phyloP scores from a whole-genome alignment of 2,888 invertebrate genomes.

The Drosophila subsilvestris region DNA sequence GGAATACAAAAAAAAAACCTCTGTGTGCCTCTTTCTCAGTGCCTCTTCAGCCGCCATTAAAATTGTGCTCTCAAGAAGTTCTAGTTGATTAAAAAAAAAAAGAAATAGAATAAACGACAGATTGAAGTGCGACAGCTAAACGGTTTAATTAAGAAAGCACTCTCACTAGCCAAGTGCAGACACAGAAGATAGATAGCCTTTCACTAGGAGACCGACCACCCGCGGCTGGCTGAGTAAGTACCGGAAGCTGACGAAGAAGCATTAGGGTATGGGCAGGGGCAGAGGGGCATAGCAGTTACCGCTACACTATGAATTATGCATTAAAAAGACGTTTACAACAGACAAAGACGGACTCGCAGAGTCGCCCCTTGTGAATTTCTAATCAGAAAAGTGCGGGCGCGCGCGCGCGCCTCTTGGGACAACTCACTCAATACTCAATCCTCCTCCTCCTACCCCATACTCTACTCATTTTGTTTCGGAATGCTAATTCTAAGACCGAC shows the following conservation, averaged over 20 bases:
- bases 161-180: conserved; percentile 37
- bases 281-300: conserved; percentile 42
- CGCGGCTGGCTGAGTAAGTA: conserved; percentile 60
- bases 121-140: conserved; percentile 39
- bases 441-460: conserved; percentile 17
- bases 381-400: conserved; percentile 57
- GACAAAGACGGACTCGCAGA: conserved; percentile 54
- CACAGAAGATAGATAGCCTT: conserved; percentile 9
- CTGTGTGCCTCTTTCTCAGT: not conserved
- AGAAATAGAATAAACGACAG: not conserved
- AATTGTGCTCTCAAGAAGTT: not conserved
- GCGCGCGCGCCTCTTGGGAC: conserved; percentile 54
- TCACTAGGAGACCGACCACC: conserved; percentile 45
- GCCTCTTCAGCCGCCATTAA: not conserved
- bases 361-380: conserved; percentile 65
- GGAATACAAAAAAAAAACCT: not conserved
- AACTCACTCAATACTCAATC: conserved; percentile 50
- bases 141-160: conserved; percentile 28
- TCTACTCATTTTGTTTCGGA: conserved; percentile 14
- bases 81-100: not conserved
- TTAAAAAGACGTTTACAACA: conserved; percentile 67
- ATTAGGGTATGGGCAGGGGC: not conserved
- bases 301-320: conserved; percentile 67
- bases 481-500: conserved; percentile 34
- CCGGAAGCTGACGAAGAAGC: conserved; percentile 56